Base-by-base conservation (phyloP, 1,140 invertebrate genomes). In the Choristoneura fumiferana region DNA sequence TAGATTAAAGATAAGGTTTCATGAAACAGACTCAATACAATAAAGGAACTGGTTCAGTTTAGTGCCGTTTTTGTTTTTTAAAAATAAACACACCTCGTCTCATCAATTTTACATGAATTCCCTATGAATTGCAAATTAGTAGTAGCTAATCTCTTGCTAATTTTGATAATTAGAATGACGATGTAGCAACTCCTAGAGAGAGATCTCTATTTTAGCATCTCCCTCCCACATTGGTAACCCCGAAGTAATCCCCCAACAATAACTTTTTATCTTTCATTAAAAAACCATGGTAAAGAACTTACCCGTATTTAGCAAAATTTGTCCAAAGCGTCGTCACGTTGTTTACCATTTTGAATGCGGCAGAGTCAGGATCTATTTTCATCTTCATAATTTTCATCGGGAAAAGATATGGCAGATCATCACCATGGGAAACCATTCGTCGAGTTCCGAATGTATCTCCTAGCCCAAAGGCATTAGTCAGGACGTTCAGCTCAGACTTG, bases 281-380 rank as follows among this genome's bases (percentile, higher is more conserved):
- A 1, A 9, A 29, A 1, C n/a, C 10, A 1, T 34, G 5, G 1
- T 1, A 18, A 15, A 43, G n/a, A 17, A 58, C 67, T 62, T 68
- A 81, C 76, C 73, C 73, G 13, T 53, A 71, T 67, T 78, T 81
- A 8, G 76, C 77, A 43, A 82, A 80, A 35, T 79, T 74, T 0
- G 76, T 81, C 78, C 77, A 80, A 5, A 82, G 38, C 18, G 53
- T 69, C 3, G 69, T 71, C 0, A 76, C 39, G 34, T 62, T 58
- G 4, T 80, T 59, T 0, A 83, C 63, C 65, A 77, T 68, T 40
- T 65, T 54, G 36, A 67, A 76, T 5, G 40, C 40, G 18, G 53
- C 52, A 0, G 72, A 73, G 14, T 63, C 18, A 4, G 54, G 56
- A 15, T 70, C 63, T 8, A 76, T 36, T 13, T 62, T 54, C 4